Base-by-base conservation (phyloP, 2,797 vertebrate genomes). In the Euthynnus affinis region DNA sequence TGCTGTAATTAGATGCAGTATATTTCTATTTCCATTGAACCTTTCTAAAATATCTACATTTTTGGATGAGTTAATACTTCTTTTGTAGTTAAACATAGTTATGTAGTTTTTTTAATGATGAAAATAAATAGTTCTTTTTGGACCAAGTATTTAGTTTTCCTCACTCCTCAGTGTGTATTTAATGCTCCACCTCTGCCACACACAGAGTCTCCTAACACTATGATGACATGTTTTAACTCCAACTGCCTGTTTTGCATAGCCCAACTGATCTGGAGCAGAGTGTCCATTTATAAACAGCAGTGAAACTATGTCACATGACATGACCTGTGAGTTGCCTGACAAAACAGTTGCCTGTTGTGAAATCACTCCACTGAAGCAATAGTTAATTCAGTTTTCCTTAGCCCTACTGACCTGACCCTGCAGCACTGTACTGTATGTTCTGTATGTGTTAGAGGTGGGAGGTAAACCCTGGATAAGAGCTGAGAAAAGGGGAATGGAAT, bases 241-340 rank as follows among this genome's bases (percentile, higher is more conserved):
- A 72, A 59, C 69, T 72, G 34, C 48, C 78, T 84, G 55, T 60
- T 91, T 88, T 90, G 83, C 85, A 87, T 84, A 83, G 55, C 25
- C 64, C 69, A 89, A 82, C 74, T 48, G 82, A 87, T 74, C 72
- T 74, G 22, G 18, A 78, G 76, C 44, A 42, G 29, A 65, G 34
- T n/a, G n/a, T 78, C 55, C 67, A 75, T 89, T 81, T 77, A 77
- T 80, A 80, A 82, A 84, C 34, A 58, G 27, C 71, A 78, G 73
- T 68, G 46, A 87, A 79, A 83, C 73, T 55, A 23, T 71, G 64
- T 82, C 76, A 78, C 53, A 44, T 74, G 76, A 82, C 73, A 20
- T 49, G 46, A 49, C 46, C 71, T 69, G 37, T 82, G 69, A 81
- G 61, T 82, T 66, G 5, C 55, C 51, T 59, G 42, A 67, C 60